A percentile compares a stretch with the other conserved stretches of the same genome.
Evolutionary conservation across 1,140 invertebrate species (phyloP).

Genomic region (Melipona quadrifasciata): DNA sequence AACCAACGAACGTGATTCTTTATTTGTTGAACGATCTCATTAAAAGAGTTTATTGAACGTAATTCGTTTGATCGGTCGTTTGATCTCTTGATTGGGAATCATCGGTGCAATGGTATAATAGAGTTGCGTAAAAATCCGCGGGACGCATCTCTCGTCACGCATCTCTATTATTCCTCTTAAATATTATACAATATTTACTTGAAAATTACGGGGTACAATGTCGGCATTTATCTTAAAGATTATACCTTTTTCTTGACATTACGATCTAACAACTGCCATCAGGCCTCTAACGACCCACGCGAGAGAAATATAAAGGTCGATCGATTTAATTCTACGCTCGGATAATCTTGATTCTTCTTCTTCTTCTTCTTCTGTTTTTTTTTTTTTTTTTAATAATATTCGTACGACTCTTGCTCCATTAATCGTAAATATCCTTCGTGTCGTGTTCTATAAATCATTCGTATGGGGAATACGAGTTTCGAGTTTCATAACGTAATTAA

Average conservation of each 20-base stretch:
- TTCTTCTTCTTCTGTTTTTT: too few species aligned
- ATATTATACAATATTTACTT: slow-evolving; percentile 36
- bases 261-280: slow-evolving; percentile 40
- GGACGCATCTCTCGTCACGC: slow-evolving; percentile 11
- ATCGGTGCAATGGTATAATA: slow-evolving; percentile 1
- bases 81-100: slow-evolving; percentile 14
- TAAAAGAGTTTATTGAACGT: neutral
- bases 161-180: slow-evolving; percentile 12
- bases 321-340: slow-evolving; percentile 9
- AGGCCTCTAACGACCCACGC: slow-evolving; percentile 10
- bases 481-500: neutral
- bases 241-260: slow-evolving; percentile 43
- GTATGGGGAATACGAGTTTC: slow-evolving; percentile 29
- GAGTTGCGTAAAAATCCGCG: slow-evolving; percentile 5
- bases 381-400: slow-evolving; percentile 9
- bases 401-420: slow-evolving; percentile 4
- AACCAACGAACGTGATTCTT: slow-evolving; percentile 13
- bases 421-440: slow-evolving; percentile 24
- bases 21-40: neutral
- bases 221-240: slow-evolving; percentile 45
- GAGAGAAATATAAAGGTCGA: slow-evolving; percentile 54
- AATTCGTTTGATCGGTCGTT: neutral
- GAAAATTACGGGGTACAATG: slow-evolving; percentile 48
- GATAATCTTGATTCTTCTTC: neutral
- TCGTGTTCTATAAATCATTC: slow-evolving; percentile 52